Evolutionary conservation across 2,113 vertebrate genomes (phyloP).

Genomic region (Triplophysa tibetana): DNA sequence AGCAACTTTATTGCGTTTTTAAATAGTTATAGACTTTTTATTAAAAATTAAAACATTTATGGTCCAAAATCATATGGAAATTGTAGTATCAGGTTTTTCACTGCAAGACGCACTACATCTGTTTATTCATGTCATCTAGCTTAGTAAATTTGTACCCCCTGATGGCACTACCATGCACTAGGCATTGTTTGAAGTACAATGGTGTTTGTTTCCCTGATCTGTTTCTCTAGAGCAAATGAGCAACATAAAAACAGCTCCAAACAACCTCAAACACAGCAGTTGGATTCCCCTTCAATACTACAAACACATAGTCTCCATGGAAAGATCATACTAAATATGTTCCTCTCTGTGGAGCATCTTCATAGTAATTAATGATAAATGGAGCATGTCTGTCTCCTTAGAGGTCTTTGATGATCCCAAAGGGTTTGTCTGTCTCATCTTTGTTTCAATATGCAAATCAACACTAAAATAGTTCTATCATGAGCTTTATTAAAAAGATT

Average conservation of each 20-base stretch:
- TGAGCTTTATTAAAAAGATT: not conserved
- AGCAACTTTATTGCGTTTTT: too few species aligned
- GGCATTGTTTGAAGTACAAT: slow-evolving; percentile 44
- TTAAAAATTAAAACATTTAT: too few species aligned
- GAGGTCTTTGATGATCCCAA: slow-evolving; percentile 14
- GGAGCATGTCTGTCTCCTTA: slow-evolving; percentile 12
- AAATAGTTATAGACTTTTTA: too few species aligned
- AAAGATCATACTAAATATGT: slow-evolving; percentile 13
- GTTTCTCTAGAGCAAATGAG: slow-evolving; percentile 30
- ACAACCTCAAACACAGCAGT: slow-evolving; percentile 20
- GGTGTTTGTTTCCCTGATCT: slow-evolving; percentile 37
- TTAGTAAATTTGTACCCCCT: too few species aligned
- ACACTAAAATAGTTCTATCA: not conserved
- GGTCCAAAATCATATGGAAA: too few species aligned
- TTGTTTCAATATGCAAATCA: slow-evolving; percentile 1
- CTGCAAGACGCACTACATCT: too few species aligned
- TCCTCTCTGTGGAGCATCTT: slow-evolving; percentile 31
- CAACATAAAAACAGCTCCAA: slow-evolving; percentile 3
- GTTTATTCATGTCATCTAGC: too few species aligned
- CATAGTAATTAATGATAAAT: slow-evolving; percentile 39
- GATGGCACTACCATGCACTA: not conserved
- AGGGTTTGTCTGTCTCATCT: not conserved
- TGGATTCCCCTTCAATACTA: slow-evolving; percentile 8
- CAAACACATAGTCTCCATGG: slow-evolving; percentile 45
- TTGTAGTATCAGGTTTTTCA: too few species aligned